phyloP scores from a whole-genome alignment of 2,888 invertebrate species.

The Gisinianus flammeolus region DNA sequence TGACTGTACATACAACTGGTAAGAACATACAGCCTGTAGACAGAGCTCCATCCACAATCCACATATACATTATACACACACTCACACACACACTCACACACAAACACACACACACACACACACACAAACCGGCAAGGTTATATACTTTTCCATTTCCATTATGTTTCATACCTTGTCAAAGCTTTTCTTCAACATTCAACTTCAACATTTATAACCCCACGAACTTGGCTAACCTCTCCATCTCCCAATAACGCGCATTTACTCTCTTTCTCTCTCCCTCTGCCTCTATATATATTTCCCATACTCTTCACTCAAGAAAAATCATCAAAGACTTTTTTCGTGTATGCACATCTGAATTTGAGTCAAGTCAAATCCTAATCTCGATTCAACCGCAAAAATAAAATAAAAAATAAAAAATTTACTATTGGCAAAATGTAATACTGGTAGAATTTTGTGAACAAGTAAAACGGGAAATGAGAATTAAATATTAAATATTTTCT shows the following conservation, averaged over 20 bases:
- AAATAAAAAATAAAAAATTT: too few relatives aligned
- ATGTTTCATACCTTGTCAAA: neutral
- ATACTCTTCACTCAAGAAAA: too few relatives aligned
- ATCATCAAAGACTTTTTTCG: neutral
- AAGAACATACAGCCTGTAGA: neutral
- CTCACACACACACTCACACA: neutral
- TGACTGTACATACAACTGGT: neutral
- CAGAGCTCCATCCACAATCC: neutral
- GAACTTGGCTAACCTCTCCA: neutral
- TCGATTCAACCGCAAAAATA: too few relatives aligned
- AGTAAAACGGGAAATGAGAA: too few relatives aligned
- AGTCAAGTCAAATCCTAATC: too few relatives aligned
- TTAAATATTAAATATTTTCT: too few relatives aligned
- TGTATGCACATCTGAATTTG: too few relatives aligned
- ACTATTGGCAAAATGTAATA: constrained; percentile 8
- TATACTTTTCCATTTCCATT: constrained; percentile 3
- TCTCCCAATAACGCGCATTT: neutral
- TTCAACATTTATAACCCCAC: neutral
- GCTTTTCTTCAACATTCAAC: neutral
- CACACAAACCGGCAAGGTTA: neutral
- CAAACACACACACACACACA: constrained; percentile 1
- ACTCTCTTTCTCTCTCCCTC: neutral
- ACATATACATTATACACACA: neutral
- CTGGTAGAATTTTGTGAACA: too few relatives aligned
- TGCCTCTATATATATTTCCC: neutral